Conservation (phyloP, 2,888 invertebrate species). For the Zootermopsis nevadensis region DNA sequence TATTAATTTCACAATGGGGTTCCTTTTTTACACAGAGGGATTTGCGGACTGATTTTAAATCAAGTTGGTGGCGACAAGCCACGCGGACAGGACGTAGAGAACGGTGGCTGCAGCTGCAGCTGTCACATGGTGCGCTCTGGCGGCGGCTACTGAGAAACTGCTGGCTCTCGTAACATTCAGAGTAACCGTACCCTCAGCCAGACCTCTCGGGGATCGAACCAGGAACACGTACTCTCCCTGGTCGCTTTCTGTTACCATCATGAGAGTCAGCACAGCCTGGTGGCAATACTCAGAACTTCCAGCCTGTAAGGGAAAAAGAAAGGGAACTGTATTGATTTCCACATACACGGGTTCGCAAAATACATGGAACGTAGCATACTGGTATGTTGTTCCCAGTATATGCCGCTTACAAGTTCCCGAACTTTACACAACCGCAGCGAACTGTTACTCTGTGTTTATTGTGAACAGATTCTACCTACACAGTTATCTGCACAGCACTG, state of each 20-base stretch:
- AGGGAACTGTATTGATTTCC: not conserved
- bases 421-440: too few species aligned
- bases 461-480: too few species aligned
- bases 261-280: slow-evolving; percentile 70
- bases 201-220: slow-evolving; percentile 71
- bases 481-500: too few species aligned
- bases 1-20: too few species aligned
- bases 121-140: slow-evolving; percentile 39
- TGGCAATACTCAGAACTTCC: slow-evolving; percentile 70
- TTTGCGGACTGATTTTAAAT: not conserved
- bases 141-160: slow-evolving; percentile 46
- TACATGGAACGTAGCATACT: too few species aligned
- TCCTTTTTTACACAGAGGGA: too few species aligned
- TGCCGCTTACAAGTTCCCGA: too few species aligned
- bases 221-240: slow-evolving; percentile 74
- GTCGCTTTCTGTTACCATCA: slow-evolving; percentile 68
- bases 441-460: too few species aligned
- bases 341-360: not conserved
- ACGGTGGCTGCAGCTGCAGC: slow-evolving; percentile 23
- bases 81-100: not conserved
- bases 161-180: slow-evolving; percentile 69
- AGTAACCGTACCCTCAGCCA: slow-evolving; percentile 72
- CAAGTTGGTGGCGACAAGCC: slow-evolving; percentile 2
- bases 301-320: slow-evolving; percentile 63
- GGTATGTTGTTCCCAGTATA: too few species aligned